Evolutionary conservation across 2,888 invertebrate genomes (phyloP), one percentile per base, ranked within the genome.

Genomic region (Drosophila recens): DNA sequence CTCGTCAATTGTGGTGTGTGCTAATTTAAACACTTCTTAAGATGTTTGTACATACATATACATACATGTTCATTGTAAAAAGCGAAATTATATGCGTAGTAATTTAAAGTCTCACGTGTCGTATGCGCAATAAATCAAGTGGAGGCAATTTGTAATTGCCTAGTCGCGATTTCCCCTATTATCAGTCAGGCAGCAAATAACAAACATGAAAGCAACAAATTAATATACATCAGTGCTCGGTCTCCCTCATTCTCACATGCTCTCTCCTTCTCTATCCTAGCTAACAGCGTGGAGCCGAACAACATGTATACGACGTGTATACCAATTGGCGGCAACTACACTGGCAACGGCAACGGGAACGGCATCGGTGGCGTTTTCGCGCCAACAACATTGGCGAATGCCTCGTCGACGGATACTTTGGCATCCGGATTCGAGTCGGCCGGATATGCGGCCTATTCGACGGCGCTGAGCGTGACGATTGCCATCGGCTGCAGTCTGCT

Each of bases 401-500:
- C 95, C n/a, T 95, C 95, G n/a, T 95, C 95, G 56, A 95, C 95
- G 66, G 96, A 96, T 91, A 95, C 97, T 8, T 91, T 97, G 68
- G 90, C 91, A 53, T 96, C 97, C 56, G 96, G 96, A 87, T 94
- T 97, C 75, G 97, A 97, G 91, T 96, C 96, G 11, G 42, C 97
- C 95, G 97, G 97, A 2, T 97, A 97, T 88, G 97, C 97, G 1
- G 97, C 97, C 3, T 98, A 98, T 89, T 97, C 97, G 0, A 97
- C 98, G 5, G 98, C 98, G 4, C 93, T 98, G 13, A 97, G 97
- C 91, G 97, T 98, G 0, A 98, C 98, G n/a, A 97, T 99, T 86
- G 98, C 98, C 61, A 98, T 98, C 78, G 99, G 98, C 45, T 98
- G 98, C 91, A 97, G 97, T n/a, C 93, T 98, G 69, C 94, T 98